These are phyloP conservation scores for Acrossocheilus fasciatus DNA, from an alignment of 2,797 vertebrate species.

Conservation along the genomic window DNA sequence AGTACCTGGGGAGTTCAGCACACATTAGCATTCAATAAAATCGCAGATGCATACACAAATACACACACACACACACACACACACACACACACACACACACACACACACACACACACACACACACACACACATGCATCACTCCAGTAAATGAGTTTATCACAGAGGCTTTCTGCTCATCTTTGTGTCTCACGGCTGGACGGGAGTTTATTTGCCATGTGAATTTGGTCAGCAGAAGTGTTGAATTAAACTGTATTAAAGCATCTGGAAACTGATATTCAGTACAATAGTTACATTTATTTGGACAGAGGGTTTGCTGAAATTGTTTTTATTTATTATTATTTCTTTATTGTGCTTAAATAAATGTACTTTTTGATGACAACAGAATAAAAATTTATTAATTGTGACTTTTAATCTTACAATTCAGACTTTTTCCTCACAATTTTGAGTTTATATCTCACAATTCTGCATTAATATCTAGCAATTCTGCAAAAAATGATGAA, in stretches of 20 bases:
- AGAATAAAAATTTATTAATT: not conserved
- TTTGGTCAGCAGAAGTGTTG: not conserved
- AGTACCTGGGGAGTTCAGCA: conserved; percentile 42
- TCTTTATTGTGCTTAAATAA: not conserved
- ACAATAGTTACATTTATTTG: not conserved
- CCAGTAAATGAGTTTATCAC: conserved; percentile 23
- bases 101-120: not conserved
- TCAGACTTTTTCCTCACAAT: not conserved
- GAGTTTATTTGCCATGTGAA: conserved; percentile 26
- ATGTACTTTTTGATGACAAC: too few relatives aligned
- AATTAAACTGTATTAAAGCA: not conserved
- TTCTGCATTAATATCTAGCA: not conserved
- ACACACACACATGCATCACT: not conserved
- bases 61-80: conserved; percentile 6
- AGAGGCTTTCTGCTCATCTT: conserved; percentile 8
- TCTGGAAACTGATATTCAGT: not conserved
- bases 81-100: conserved; percentile 10
- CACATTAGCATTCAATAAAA: conserved; percentile 49
- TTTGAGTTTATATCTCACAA: not conserved
- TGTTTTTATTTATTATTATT: not conserved
- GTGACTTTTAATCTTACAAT: not conserved
- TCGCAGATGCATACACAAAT: conserved; percentile 25
- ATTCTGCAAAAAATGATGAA: too few relatives aligned
- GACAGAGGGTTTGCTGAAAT: not conserved
- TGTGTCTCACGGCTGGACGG: not conserved